Conservation (phyloP, 2,113 vertebrate species). For the Aleadryas rufinucha region DNA sequence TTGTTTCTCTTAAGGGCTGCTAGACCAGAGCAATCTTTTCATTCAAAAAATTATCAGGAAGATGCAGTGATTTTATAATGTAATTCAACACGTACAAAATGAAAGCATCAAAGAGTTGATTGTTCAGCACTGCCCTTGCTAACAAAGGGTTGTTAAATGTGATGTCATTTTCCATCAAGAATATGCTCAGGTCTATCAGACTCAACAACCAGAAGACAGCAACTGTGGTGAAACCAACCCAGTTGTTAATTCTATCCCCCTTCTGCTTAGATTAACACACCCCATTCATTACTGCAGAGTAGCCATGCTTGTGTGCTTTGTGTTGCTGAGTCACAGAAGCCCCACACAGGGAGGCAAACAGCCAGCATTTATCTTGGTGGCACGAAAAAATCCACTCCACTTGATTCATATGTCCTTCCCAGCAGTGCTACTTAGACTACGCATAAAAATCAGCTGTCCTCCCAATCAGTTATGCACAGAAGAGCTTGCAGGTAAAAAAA, state of each 20-base stretch:
- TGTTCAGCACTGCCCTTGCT: neutral
- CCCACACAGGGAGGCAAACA: neutral
- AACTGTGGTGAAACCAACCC: accelerated
- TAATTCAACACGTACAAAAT: neutral
- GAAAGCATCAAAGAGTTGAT: neutral
- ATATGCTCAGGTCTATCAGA: neutral
- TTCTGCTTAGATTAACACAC: neutral
- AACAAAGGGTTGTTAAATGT: neutral
- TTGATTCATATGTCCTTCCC: neutral
- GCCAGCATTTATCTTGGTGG: neutral
- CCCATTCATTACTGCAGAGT: neutral
- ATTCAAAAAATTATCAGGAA: neutral
- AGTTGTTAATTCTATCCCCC: neutral
- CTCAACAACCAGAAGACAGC: neutral
- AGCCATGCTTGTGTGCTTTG: neutral
- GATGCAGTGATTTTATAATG: neutral
- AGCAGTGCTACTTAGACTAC: neutral
- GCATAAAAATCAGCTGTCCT: neutral
- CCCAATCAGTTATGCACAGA: neutral
- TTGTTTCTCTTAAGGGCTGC: neutral
- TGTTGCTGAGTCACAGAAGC: neutral
- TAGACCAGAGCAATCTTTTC: neutral
- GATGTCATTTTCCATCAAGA: neutral
- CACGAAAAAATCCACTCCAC: neutral
- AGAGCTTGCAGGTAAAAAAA: neutral